A percentile compares a stretch with the other conserved stretches of the same genome.
Evolutionary conservation across 2,113 vertebrate species (phyloP).

Genomic region (Sylvietta virens): DNA sequence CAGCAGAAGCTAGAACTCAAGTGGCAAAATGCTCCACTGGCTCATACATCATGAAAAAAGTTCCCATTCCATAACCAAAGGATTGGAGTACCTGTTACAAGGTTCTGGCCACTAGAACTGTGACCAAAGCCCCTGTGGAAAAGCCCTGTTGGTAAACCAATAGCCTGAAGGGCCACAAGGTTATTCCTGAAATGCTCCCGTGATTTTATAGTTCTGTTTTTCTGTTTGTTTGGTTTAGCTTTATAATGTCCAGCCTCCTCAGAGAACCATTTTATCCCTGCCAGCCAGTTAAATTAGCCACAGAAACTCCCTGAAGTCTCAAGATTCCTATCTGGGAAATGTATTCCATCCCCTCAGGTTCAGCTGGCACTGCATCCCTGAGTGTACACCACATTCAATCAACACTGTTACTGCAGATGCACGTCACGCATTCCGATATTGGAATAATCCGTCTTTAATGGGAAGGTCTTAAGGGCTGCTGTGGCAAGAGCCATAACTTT

Average conservation of each 20-base stretch:
- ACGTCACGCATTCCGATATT: not conserved
- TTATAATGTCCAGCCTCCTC: not conserved
- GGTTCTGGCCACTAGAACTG: not conserved
- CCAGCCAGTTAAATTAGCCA: not conserved
- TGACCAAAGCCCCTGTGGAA: not conserved
- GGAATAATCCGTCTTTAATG: conserved; percentile 16
- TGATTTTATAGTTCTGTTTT: not conserved
- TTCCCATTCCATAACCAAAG: not conserved
- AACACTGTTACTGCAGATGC: not conserved
- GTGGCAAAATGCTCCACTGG: not conserved
- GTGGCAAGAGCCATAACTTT: conserved; percentile 3
- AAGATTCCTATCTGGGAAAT: not conserved
- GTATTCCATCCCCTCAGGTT: not conserved
- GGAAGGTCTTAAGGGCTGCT: not conserved
- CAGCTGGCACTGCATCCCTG: not conserved
- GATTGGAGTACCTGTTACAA: not conserved
- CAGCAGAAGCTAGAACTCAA: not conserved
- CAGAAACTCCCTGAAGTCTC: not conserved
- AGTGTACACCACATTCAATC: not conserved
- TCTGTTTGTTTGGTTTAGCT: not conserved
- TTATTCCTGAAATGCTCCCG: not conserved
- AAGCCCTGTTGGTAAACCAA: not conserved
- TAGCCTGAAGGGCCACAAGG: not conserved
- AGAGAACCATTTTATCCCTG: not conserved
- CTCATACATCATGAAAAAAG: not conserved